Percentiles rank a stretch among this genome's conserved stretches.
Evolutionary conservation across 1,140 invertebrate species (phyloP).

Genomic region (Zaprionus camerounensis): DNA sequence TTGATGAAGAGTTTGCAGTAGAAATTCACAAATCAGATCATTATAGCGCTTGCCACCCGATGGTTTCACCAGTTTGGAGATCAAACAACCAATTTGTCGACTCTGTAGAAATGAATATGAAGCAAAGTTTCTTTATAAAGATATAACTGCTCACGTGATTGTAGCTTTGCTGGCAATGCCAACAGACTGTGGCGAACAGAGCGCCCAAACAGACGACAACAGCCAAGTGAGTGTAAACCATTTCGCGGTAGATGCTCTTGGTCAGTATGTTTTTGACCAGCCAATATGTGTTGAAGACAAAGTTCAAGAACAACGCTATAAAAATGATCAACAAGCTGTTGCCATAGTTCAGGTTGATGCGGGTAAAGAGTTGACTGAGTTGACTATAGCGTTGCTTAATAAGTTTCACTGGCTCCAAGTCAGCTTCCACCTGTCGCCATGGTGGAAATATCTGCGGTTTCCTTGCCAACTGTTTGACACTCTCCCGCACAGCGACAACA

Average conservation of each 20-base stretch:
- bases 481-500: slow-evolving; percentile 7
- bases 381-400: slow-evolving; percentile 54
- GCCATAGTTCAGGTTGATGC: slow-evolving; percentile 54
- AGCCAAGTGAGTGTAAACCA: slow-evolving; percentile 4
- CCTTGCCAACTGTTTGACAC: slow-evolving; percentile 31
- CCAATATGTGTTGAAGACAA: slow-evolving; percentile 70
- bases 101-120: slow-evolving; percentile 45
- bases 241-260: neutral
- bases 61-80: slow-evolving; percentile 69
- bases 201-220: slow-evolving; percentile 41
- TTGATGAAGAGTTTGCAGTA: slow-evolving; percentile 74
- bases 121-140: neutral
- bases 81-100: slow-evolving; percentile 73
- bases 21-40: slow-evolving; percentile 74
- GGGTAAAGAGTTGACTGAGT: slow-evolving; percentile 30
- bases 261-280: slow-evolving; percentile 41
- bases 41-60: slow-evolving; percentile 73
- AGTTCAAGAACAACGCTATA: slow-evolving; percentile 56
- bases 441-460: slow-evolving; percentile 8
- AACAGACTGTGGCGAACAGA: slow-evolving; percentile 56
- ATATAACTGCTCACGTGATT: slow-evolving; percentile 56
- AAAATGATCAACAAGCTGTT: slow-evolving; percentile 56
- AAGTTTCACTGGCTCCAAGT: slow-evolving; percentile 1
- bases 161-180: slow-evolving; percentile 65
- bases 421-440: slow-evolving; percentile 3